These are phyloP conservation scores for Anorthoa munda DNA, from an alignment of 2,888 invertebrate genomes.

Conservation along the genomic window DNA sequence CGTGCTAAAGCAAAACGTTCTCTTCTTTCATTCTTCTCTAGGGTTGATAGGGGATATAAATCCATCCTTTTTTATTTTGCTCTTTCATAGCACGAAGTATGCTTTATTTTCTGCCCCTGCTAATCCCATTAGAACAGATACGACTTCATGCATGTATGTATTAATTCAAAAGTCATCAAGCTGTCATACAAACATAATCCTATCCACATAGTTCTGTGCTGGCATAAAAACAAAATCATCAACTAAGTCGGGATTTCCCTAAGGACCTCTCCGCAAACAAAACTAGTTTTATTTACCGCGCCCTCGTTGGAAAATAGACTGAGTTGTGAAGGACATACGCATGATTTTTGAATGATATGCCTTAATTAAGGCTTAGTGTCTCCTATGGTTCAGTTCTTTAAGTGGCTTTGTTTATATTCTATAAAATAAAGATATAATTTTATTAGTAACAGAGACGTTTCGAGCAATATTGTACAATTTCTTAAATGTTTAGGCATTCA, in stretches of 20 bases:
- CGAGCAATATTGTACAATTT: background rate
- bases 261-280: conserved; percentile 30
- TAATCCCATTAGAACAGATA: background rate
- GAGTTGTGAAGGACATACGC: background rate
- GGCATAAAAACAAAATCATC: conserved; percentile 49
- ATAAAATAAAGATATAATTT: background rate
- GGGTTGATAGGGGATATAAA: too few relatives aligned
- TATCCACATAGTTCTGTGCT: conserved; percentile 16
- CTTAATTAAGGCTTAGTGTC: conserved; percentile 45
- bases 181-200: conserved; percentile 17
- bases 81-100: background rate
- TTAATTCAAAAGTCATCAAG: conserved; percentile 10
- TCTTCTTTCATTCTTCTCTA: too few relatives aligned
- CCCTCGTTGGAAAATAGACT: conserved; percentile 23
- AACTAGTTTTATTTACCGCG: conserved; percentile 39
- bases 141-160: background rate
- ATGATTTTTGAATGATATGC: conserved; percentile 4
- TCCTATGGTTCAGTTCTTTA: conserved; percentile 14
- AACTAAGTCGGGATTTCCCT: conserved; percentile 49
- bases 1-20: too few relatives aligned
- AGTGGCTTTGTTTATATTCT: conserved; percentile 13
- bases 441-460: background rate
- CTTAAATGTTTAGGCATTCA: background rate
- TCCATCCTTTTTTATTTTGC: too few relatives aligned
- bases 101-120: too few relatives aligned